Percentiles rank a stretch among this genome's conserved stretches.
These are phyloP conservation scores for Microcebus ravelobensis DNA, from an alignment of 2,113 vertebrate genomes.

Conservation along the genomic window DNA sequence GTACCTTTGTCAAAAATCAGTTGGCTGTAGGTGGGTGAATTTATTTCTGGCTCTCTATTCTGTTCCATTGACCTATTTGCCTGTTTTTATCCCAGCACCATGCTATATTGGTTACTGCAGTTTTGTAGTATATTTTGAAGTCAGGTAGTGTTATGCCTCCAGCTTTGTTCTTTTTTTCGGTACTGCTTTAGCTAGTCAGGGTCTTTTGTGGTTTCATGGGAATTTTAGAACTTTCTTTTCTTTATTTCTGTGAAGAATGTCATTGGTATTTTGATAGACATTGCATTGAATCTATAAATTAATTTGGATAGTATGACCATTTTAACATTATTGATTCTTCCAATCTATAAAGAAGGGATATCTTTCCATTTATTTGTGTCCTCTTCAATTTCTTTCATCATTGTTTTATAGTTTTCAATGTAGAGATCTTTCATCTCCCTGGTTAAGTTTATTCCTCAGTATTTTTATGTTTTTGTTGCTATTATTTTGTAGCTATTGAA, in stretches of 20 bases:
- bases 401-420: not conserved
- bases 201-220: not conserved
- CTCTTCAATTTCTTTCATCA: not conserved
- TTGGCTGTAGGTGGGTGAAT: not conserved
- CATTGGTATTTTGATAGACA: not conserved
- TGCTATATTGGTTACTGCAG: not conserved
- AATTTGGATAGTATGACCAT: not conserved
- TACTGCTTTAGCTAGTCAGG: not conserved
- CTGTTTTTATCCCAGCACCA: not conserved
- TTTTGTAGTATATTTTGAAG: not conserved
- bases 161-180: not conserved
- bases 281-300: not conserved
- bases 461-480: not conserved
- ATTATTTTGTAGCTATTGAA: not conserved
- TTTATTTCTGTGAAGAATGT: not conserved
- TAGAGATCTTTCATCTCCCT: not conserved
- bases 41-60: not conserved
- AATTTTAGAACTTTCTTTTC: not conserved
- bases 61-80: not conserved
- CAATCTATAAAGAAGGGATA: not conserved
- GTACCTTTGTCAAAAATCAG: not conserved
- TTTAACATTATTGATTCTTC: not conserved
- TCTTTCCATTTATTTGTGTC: not conserved
- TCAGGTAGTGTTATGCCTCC: not conserved
- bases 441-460: not conserved